These are phyloP conservation scores for Lithodes maja DNA, from an alignment of 2,888 invertebrate genomes.

Conservation along the genomic window DNA sequence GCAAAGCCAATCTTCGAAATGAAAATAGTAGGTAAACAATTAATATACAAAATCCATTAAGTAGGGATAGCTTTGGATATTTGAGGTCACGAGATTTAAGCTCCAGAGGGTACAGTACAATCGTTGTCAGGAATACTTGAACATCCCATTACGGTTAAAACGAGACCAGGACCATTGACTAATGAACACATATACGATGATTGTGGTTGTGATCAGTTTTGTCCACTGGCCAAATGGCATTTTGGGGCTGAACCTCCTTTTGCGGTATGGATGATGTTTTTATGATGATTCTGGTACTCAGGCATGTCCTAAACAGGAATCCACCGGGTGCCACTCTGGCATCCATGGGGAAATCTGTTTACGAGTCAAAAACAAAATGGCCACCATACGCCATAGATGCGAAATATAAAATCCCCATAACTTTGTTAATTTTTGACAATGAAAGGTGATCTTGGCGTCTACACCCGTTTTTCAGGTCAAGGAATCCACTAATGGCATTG, in stretches of 20 bases:
- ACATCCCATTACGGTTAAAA: no score
- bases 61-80: no score
- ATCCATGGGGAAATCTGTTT: background rate
- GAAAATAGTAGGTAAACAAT: no score
- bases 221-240: conserved; percentile 7
- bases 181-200: no score
- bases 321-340: background rate
- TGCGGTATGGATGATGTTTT: conserved; percentile 21
- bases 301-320: conserved; percentile 5
- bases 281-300: conserved; percentile 17
- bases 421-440: background rate
- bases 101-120: no score
- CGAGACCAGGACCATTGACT: no score
- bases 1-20: no score
- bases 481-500: background rate
- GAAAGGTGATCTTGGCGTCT: conserved; percentile 5
- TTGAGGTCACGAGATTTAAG: no score
- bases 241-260: conserved; percentile 29
- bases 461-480: background rate
- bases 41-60: no score
- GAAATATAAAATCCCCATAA: background rate
- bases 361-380: conserved; percentile 7
- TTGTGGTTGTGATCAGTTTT: background rate
- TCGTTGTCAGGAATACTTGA: no score
- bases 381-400: conserved; percentile 3